A percentile compares a stretch with the other conserved stretches of the same genome.
These are phyloP conservation scores for Gorsachius magnificus DNA, from an alignment of 2,797 vertebrate species.

Conservation along the genomic window DNA sequence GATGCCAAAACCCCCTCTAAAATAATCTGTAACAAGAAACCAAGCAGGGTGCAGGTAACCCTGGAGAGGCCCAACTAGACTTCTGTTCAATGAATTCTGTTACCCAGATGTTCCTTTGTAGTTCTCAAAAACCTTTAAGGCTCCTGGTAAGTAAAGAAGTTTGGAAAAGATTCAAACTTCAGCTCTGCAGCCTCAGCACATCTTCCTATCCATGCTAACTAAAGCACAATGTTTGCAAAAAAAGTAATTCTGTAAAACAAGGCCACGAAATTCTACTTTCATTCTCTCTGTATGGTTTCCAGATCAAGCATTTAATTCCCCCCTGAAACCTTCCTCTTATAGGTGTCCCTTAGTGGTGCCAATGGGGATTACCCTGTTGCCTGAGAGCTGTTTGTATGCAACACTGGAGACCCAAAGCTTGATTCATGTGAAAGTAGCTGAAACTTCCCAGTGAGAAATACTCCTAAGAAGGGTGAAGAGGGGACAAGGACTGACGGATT, in stretches of 20 bases:
- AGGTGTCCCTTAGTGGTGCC: not conserved
- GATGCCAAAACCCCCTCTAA: not conserved
- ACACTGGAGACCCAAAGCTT: not conserved
- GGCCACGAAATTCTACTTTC: not conserved
- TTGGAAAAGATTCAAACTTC: conserved; percentile 44
- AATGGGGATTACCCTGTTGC: not conserved
- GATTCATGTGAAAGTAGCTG: not conserved
- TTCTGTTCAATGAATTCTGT: conserved; percentile 28
- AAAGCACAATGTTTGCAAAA: conserved; percentile 11
- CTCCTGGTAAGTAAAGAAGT: conserved; percentile 34
- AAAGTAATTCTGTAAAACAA: conserved; percentile 18
- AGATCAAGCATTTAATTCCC: not conserved
- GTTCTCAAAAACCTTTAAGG: conserved; percentile 49
- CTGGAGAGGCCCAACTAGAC: conserved; percentile 5
- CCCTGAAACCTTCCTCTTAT: not conserved
- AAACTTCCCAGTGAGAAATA: not conserved
- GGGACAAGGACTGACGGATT: not conserved
- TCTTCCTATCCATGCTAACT: not conserved
- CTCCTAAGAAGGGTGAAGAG: not conserved
- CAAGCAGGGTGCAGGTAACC: conserved; percentile 34
- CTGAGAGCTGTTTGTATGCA: not conserved
- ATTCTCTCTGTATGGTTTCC: not conserved
- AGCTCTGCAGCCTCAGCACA: conserved; percentile 41
- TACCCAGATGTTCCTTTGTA: conserved; percentile 49
- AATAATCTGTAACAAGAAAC: conserved; percentile 48